Evolutionary conservation across 2,888 invertebrate genomes (phyloP), one percentile per base, ranked within the genome.

Genomic region (Protophormia terraenovae): DNA sequence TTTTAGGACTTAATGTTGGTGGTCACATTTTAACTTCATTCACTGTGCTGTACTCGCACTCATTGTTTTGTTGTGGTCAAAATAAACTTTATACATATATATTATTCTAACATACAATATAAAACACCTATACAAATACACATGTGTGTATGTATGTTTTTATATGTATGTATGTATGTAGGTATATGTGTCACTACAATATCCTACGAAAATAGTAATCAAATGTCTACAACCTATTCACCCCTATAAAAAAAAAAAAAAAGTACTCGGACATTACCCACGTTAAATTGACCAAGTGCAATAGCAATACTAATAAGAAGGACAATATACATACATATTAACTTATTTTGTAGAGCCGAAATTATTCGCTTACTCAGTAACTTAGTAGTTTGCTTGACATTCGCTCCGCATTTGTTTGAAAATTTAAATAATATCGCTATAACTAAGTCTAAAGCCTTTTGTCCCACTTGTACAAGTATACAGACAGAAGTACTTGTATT

Each of bases 51-150:
- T 16, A 38, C 38, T 38, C 38, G 38, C 14, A 32, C 1, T 45
- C 16, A 24, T 41, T 41, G n/a, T 0, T 66, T 76, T 76, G 66
- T 76, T 66, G 76, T 76, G 66, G 66, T 12, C 76, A 47, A 41
- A 71, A 45, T 19, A 14, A 19, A 19, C 16, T 47, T 47, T 47
- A 19, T 4, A 47, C 10, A n/a, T n/a, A n/a, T n/a, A n/a, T n/a
- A n/a, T n/a, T n/a, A n/a, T n/a, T n/a, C n/a, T n/a, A n/a, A n/a
- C n/a, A n/a, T n/a, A n/a, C n/a, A n/a, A n/a, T n/a, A n/a, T n/a
- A n/a, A n/a, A n/a, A n/a, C n/a, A n/a, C n/a, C n/a, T n/a, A n/a
- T n/a, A 47, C 19, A 6, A 22, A 50, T 19, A 47, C 19, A 16
- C 10, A 5, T 19, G 19, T 47, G 19, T 5, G 19, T 19, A 47